Evolutionary conservation across 2,888 invertebrate species (phyloP).

Genomic region (Colletes collaris): DNA sequence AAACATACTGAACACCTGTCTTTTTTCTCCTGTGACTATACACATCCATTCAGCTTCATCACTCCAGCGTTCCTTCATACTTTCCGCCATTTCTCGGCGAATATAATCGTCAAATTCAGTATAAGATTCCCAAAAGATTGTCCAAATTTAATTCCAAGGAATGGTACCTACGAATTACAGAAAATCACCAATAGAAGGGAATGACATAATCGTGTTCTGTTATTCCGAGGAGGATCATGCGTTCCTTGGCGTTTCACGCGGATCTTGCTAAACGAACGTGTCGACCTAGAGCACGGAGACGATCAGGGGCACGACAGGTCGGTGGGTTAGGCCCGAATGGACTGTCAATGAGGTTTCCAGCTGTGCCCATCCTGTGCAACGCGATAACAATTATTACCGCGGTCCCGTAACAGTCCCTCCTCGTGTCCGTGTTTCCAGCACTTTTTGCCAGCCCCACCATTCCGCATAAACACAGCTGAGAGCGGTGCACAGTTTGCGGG

Average conservation of each 20-base stretch:
- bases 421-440: slow-evolving; percentile 34
- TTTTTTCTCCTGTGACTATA: too few relatives aligned
- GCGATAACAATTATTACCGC: slow-evolving; percentile 67
- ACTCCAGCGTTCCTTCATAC: too few relatives aligned
- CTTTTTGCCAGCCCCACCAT: slow-evolving; percentile 69
- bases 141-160: too few relatives aligned
- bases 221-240: slow-evolving; percentile 11
- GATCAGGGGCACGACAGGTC: slow-evolving; percentile 52
- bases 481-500: slow-evolving; percentile 50
- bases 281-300: slow-evolving; percentile 27
- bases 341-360: slow-evolving; percentile 73
- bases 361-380: slow-evolving; percentile 77
- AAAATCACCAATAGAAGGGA: neutral
- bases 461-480: slow-evolving; percentile 55
- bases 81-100: too few relatives aligned
- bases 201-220: neutral
- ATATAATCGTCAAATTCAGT: too few relatives aligned
- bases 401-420: slow-evolving; percentile 53
- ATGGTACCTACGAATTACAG: too few relatives aligned
- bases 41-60: too few relatives aligned
- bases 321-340: slow-evolving; percentile 61
- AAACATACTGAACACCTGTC: too few relatives aligned
- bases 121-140: too few relatives aligned
- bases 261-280: slow-evolving; percentile 28
- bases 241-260: slow-evolving; percentile 14